A percentile compares a stretch with the other conserved stretches of the same genome.
Conservation (phyloP, 2,888 invertebrate species). For the Pinctada fucata region DNA sequence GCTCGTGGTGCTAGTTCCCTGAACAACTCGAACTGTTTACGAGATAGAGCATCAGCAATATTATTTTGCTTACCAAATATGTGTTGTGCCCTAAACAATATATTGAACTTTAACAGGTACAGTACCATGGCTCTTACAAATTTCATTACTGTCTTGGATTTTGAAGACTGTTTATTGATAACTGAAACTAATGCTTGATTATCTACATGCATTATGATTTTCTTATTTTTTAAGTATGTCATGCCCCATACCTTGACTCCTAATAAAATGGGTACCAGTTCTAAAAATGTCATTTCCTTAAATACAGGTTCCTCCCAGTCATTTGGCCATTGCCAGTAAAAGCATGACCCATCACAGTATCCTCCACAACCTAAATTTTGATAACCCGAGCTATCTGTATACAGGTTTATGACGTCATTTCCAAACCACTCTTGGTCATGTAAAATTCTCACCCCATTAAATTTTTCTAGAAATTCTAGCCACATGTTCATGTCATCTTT, state of each 20-base stretch:
- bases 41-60: neutral
- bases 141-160: slow-evolving; percentile 8
- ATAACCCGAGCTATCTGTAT: neutral
- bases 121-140: neutral
- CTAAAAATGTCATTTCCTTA: neutral
- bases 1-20: neutral
- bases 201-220: neutral
- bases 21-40: neutral
- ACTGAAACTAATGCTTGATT: neutral
- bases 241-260: neutral
- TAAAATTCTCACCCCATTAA: neutral
- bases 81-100: neutral
- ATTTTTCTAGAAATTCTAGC: neutral
- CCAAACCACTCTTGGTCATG: neutral
- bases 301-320: neutral
- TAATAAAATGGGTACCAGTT: neutral
- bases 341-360: too few relatives aligned
- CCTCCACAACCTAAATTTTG: neutral
- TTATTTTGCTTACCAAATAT: neutral
- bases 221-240: neutral
- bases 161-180: neutral
- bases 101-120: neutral
- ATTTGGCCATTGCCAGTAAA: neutral
- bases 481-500: neutral
- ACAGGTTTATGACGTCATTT: neutral